phyloP scores from a whole-genome alignment of 2,797 vertebrate species.

The Gymnoscopelus microlampas region DNA sequence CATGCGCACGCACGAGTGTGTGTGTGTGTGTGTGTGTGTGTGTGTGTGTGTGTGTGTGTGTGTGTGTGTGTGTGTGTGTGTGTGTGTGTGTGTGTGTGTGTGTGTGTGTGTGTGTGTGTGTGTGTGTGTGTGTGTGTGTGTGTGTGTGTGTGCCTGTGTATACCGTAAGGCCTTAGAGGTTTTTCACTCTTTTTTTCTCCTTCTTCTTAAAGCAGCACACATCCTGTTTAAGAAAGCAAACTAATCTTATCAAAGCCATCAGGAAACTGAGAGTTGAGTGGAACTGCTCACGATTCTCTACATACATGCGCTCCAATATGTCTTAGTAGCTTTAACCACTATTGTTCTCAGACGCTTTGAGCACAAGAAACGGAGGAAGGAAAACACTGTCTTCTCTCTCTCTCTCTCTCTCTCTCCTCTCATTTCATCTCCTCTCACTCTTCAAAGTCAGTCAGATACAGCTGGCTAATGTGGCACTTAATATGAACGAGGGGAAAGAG shows the following conservation, averaged over 20 bases:
- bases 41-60: no score
- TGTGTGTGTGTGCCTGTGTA: background rate
- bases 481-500: constrained; percentile 56
- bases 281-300: constrained; percentile 76
- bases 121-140: no score
- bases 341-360: constrained; percentile 70
- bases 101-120: no score
- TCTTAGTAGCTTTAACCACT: constrained; percentile 56
- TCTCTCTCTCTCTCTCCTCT: constrained; percentile 29
- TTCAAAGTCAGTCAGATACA: constrained; percentile 55
- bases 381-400: constrained; percentile 11
- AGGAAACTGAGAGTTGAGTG: constrained; percentile 79
- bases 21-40: no score
- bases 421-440: constrained; percentile 6
- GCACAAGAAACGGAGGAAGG: constrained; percentile 35
- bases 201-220: constrained; percentile 63
- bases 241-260: constrained; percentile 85
- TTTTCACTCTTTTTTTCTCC: constrained; percentile 32
- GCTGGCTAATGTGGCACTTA: constrained; percentile 68
- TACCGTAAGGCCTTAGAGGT: background rate
- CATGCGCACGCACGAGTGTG: background rate
- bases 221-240: constrained; percentile 85
- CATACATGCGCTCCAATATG: constrained; percentile 69
- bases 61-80: no score
- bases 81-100: no score